Base-by-base conservation (phyloP, 2,113 vertebrate species). In the Nibea albiflora region DNA sequence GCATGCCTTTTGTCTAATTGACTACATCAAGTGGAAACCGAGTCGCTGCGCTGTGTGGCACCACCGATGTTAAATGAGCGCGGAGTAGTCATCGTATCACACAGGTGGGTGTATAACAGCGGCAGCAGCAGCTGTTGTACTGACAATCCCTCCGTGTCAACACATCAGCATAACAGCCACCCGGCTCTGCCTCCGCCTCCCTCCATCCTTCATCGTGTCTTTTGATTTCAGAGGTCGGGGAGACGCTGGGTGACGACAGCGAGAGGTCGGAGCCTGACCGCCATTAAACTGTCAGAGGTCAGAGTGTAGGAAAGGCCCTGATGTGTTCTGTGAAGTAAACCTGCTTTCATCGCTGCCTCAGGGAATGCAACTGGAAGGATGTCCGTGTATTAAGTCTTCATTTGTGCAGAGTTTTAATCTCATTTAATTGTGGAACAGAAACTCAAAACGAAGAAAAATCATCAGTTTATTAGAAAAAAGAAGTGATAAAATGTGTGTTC, bases 271-370 rank as follows among this genome's bases (percentile, higher is more conserved):
- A 83, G 89, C 81, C 22, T 82, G 70, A 81, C 76, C 63, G 58
- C 83, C 87, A 83, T 89, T 92, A 90, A 89, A 69, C 81, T 66
- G 83, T 22, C 80, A 83, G 77, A 88, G 88, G 92, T 92, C 92
- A 88, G 56, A 60, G 62, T 66, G 64, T 19, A 60, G 79, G 63
- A 22, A 12, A 39, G 70, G 70, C 44, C 20, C 54, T 56, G 73
- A 76, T 9, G 82, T 46, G 31, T 73, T 61, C 35, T 15, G 11
- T 20, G 83, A 87, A 52, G 76, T 60, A 75, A 82, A 68, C 69
- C 73, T 46, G 81, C 77, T 74, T 67, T 81, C 66, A 70, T 62
- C 50, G 20, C 5, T 20, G 42, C 12, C 52, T 71, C 1, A 4
- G 39, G 5, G 44, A 52, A 42, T 39, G n/a, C n/a, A 17, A 66